Evolutionary conservation across 2,888 invertebrate genomes (phyloP).

Genomic region (Peribatodes rhomboidaria): DNA sequence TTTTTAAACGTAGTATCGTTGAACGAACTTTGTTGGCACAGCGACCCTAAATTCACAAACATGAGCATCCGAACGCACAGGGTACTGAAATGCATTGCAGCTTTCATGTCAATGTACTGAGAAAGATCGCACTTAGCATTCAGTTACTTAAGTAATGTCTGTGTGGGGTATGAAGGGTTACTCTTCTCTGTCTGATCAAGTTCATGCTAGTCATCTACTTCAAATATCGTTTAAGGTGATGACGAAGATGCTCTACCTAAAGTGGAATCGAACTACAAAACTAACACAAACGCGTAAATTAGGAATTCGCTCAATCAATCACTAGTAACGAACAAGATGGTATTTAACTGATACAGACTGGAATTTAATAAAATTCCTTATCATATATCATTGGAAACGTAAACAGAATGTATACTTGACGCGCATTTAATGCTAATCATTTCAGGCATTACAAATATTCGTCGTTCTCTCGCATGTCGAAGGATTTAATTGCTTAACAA

Average conservation of each 20-base stretch:
- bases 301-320: conserved; percentile 37
- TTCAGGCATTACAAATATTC: conserved; percentile 10
- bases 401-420: conserved; percentile 16
- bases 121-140: too few species aligned
- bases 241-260: background rate
- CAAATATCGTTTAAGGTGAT: background rate
- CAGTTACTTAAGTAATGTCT: too few species aligned
- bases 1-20: too few species aligned
- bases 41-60: too few species aligned
- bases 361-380: conserved; percentile 30
- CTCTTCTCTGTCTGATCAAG: background rate
- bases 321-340: conserved; percentile 24
- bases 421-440: conserved; percentile 18
- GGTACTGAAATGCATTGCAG: too few species aligned
- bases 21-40: too few species aligned
- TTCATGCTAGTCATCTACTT: background rate
- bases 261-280: background rate
- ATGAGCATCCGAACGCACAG: too few species aligned
- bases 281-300: conserved; percentile 11
- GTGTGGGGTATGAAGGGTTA: too few species aligned
- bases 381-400: conserved; percentile 13
- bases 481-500: conserved; percentile 33
- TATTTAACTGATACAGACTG: conserved; percentile 18
- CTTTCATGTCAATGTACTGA: too few species aligned
- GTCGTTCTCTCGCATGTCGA: conserved; percentile 27